phyloP scores from a whole-genome alignment of 2,888 invertebrate species.

The Drosophila acutilabella region DNA sequence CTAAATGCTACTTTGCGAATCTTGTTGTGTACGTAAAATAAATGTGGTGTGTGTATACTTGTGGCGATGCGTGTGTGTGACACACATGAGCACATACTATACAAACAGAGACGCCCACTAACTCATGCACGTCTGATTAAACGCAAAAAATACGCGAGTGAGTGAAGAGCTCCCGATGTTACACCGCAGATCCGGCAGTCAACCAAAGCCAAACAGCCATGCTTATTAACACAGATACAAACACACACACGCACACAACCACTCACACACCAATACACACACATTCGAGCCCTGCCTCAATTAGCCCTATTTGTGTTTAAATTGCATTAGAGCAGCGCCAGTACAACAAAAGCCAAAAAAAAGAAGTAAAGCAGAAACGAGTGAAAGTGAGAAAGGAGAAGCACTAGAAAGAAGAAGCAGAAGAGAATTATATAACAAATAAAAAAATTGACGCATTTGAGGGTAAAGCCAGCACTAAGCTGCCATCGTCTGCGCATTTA shows the following conservation, averaged over 20 bases:
- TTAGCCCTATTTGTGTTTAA: slow-evolving; percentile 77
- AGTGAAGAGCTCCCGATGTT: slow-evolving; percentile 24
- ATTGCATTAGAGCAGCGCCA: slow-evolving; percentile 62
- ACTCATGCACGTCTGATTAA: slow-evolving; percentile 72
- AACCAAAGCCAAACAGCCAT: slow-evolving; percentile 71
- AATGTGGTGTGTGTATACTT: neutral
- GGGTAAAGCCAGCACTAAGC: slow-evolving; percentile 61
- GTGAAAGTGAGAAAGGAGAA: neutral
- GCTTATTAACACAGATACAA: slow-evolving; percentile 67
- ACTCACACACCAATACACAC: slow-evolving; percentile 26
- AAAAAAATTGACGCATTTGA: slow-evolving; percentile 61
- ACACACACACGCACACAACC: slow-evolving; percentile 31
- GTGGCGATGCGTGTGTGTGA: slow-evolving; percentile 15
- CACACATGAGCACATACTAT: slow-evolving; percentile 41
- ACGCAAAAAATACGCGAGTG: slow-evolving; percentile 59
- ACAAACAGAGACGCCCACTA: slow-evolving; percentile 48
- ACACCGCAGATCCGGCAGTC: slow-evolving; percentile 55
- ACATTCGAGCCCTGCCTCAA: slow-evolving; percentile 52
- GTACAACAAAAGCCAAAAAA: slow-evolving; percentile 43
- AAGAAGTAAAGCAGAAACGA: slow-evolving; percentile 19
- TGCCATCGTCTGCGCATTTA: slow-evolving; percentile 61
- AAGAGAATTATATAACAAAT: slow-evolving; percentile 33
- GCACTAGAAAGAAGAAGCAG: neutral
- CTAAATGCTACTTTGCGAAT: neutral
- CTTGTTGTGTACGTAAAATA: slow-evolving; percentile 28